Conservation (phyloP, 2,888 invertebrate genomes). For the Heliconius hortense region DNA sequence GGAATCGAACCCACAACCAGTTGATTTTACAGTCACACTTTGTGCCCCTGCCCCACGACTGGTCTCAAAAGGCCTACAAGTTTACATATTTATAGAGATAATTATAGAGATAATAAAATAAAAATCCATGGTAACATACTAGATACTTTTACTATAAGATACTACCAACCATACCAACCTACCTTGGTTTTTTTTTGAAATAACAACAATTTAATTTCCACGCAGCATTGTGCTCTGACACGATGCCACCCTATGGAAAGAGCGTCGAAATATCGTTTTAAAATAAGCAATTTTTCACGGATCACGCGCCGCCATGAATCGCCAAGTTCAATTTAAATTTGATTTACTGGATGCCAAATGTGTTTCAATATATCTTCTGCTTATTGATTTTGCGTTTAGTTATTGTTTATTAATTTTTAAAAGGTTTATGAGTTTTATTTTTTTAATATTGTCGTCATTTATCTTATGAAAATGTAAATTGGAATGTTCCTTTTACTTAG, state of each 20-base stretch:
- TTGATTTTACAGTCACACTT: no score
- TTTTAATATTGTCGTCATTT: background rate
- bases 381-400: constrained; percentile 58
- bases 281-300: constrained; percentile 75
- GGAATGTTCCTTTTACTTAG: background rate
- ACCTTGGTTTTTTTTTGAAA: background rate
- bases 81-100: no score
- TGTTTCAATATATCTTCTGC: constrained; percentile 67
- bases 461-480: background rate
- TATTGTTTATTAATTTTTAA: constrained; percentile 14
- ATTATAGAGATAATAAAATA: no score
- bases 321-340: constrained; percentile 59
- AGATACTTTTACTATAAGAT: background rate
- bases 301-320: constrained; percentile 62
- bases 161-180: background rate
- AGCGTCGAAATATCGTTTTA: constrained; percentile 64
- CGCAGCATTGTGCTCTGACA: constrained; percentile 44
- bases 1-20: no score
- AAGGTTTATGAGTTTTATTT: background rate
- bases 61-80: no score
- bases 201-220: constrained; percentile 14
- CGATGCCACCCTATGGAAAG: constrained; percentile 52
- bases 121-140: background rate
- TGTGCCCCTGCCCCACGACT: no score
- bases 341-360: constrained; percentile 71